Evolutionary conservation across 2,797 vertebrate species (phyloP).

Genomic region (Aulostomus chinensis): DNA sequence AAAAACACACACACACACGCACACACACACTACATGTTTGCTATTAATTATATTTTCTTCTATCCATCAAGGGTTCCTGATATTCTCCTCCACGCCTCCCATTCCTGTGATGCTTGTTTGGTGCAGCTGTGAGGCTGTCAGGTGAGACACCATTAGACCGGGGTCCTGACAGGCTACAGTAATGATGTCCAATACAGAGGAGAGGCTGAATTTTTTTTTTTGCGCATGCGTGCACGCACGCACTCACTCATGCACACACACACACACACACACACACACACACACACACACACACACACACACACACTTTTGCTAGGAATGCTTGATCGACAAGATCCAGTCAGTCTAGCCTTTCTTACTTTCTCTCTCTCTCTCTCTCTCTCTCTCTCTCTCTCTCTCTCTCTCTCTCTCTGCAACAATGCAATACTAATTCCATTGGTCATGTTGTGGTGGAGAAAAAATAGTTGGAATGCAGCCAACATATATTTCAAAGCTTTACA

Average conservation of each 20-base stretch:
- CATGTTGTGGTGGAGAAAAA: conserved; percentile 17
- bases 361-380: background rate
- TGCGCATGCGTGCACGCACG: too few relatives aligned
- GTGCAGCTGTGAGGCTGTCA: conserved; percentile 60
- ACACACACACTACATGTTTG: conserved; percentile 46
- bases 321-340: conserved; percentile 29
- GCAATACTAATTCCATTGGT: conserved; percentile 24
- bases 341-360: background rate
- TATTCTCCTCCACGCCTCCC: background rate
- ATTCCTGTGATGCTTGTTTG: conserved; percentile 50
- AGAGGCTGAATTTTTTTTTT: conserved; percentile 44
- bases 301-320: conserved; percentile 15
- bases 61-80: conserved; percentile 17
- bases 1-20: too few relatives aligned
- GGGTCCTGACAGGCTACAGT: conserved; percentile 61
- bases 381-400: too few relatives aligned
- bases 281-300: background rate
- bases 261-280: conserved; percentile 1
- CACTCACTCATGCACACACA: background rate
- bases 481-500: conserved; percentile 66
- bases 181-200: conserved; percentile 56
- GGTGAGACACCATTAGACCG: conserved; percentile 70
- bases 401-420: too few relatives aligned
- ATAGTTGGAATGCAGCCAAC: conserved; percentile 49
- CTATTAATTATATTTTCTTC: conserved; percentile 53